Conservation (phyloP, 2,113 vertebrate genomes). For the Misgurnus mizolepis region DNA sequence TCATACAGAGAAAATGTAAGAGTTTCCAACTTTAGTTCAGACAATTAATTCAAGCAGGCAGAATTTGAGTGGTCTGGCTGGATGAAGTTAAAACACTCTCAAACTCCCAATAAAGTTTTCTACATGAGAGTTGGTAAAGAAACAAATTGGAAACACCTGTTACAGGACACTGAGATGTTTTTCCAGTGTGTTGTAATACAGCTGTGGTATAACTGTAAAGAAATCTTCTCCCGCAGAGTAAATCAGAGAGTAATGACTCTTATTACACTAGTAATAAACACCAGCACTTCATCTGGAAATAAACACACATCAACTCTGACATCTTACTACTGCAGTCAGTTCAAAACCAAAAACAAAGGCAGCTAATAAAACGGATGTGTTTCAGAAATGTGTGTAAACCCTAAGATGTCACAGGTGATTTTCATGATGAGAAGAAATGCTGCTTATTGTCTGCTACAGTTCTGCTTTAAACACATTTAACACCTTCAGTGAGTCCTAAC, state of each 20-base stretch:
- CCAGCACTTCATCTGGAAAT: not conserved
- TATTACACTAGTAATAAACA: conserved; percentile 7
- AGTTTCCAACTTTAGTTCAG: conserved; percentile 1
- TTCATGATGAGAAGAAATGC: too few relatives aligned
- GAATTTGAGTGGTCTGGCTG: not conserved
- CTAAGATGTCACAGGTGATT: too few relatives aligned
- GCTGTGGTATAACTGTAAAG: not conserved
- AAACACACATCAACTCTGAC: not conserved
- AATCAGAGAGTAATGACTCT: conserved; percentile 40
- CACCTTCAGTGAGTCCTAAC: too few relatives aligned
- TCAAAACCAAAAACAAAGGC: too few relatives aligned
- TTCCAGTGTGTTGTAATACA: conserved; percentile 34
- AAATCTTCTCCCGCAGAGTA: conserved; percentile 31
- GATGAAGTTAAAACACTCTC: conserved; percentile 22
- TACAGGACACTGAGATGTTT: conserved; percentile 22
- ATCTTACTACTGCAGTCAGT: not conserved
- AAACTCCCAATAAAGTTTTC: conserved; percentile 36
- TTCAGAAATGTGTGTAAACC: too few relatives aligned
- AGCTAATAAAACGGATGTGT: too few relatives aligned
- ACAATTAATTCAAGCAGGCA: conserved; percentile 29
- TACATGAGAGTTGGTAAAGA: conserved; percentile 10
- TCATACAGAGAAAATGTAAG: not conserved
- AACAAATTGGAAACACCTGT: conserved; percentile 53
- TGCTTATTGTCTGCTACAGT: too few relatives aligned
- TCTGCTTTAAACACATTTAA: too few relatives aligned